These are phyloP conservation scores for Oligia latruncula DNA, from an alignment of 2,888 invertebrate species.

Conservation along the genomic window DNA sequence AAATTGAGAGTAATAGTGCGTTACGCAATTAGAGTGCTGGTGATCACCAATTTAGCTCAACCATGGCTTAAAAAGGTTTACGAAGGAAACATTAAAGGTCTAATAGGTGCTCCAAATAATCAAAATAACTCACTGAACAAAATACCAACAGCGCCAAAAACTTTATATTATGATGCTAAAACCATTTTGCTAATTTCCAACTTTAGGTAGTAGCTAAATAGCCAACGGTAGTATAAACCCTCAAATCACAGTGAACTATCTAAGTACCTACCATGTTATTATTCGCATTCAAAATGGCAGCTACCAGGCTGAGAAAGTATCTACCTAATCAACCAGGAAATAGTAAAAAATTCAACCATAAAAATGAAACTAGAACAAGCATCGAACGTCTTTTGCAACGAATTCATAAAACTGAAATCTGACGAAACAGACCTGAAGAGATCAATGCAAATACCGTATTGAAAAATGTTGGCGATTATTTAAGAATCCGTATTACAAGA, in stretches of 20 bases:
- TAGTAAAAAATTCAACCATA: conserved; percentile 10
- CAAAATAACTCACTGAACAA: conserved; percentile 25
- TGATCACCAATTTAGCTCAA: not conserved
- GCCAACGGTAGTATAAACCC: conserved; percentile 27
- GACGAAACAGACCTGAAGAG: not conserved
- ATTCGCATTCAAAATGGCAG: not conserved
- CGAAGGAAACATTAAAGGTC: not conserved
- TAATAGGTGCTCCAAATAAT: conserved; percentile 2
- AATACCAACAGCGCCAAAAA: not conserved
- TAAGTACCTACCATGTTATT: conserved; percentile 13
- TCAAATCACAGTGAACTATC: conserved; percentile 35
- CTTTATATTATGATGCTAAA: conserved; percentile 14
- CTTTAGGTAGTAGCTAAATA: conserved; percentile 1
- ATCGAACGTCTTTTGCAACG: not conserved
- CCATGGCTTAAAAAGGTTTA: not conserved
- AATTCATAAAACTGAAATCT: conserved; percentile 24
- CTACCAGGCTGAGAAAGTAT: not conserved
- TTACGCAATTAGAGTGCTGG: too few relatives aligned
- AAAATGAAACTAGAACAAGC: conserved; percentile 13
- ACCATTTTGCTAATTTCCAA: conserved; percentile 13
- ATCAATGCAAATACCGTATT: conserved; percentile 29
- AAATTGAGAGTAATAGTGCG: too few relatives aligned
- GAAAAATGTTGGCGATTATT: conserved; percentile 32
- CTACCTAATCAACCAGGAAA: conserved; percentile 18
- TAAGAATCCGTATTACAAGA: conserved; percentile 18